These are phyloP conservation scores for Pseudachorutes palmiensis DNA, from an alignment of 1,140 invertebrate genomes.

Conservation along the genomic window DNA sequence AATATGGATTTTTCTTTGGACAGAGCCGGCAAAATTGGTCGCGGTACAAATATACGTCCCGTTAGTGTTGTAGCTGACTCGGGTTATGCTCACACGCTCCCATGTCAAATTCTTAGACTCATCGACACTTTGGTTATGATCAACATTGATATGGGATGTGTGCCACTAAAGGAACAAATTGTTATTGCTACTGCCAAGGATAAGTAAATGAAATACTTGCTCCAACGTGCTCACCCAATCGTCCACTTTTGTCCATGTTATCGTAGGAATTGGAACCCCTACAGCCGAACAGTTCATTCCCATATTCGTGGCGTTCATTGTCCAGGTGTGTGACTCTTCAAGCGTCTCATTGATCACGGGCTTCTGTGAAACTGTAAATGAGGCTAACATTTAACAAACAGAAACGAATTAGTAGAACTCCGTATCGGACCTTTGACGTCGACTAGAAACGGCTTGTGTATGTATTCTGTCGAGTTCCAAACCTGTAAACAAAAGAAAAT, in stretches of 20 bases:
- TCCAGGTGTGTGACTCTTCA: constrained; percentile 1
- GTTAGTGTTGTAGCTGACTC: not conserved
- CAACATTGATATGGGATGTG: not conserved
- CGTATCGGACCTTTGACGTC: constrained; percentile 6
- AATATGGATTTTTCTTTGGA: not conserved
- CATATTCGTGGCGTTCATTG: constrained; percentile 9
- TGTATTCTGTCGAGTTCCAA: constrained; percentile 6
- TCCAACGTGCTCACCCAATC: not conserved
- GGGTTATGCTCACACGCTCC: not conserved
- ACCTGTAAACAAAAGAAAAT: no score
- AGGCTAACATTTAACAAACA: not conserved
- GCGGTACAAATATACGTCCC: constrained; percentile 8
- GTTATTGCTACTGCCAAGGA: no score
- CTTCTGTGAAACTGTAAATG: not conserved
- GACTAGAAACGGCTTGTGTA: not conserved
- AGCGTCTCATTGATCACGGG: not conserved
- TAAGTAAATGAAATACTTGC: no score
- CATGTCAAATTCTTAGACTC: not conserved
- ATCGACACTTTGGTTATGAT: not conserved
- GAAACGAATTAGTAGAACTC: no score
- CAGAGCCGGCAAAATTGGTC: not conserved
- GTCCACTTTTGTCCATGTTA: not conserved
- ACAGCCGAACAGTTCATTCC: not conserved
- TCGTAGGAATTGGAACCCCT: constrained; percentile 7
- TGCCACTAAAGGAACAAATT: not conserved